These are phyloP conservation scores for Bothrops jararaca DNA, from an alignment of 2,113 vertebrate genomes.

Conservation along the genomic window DNA sequence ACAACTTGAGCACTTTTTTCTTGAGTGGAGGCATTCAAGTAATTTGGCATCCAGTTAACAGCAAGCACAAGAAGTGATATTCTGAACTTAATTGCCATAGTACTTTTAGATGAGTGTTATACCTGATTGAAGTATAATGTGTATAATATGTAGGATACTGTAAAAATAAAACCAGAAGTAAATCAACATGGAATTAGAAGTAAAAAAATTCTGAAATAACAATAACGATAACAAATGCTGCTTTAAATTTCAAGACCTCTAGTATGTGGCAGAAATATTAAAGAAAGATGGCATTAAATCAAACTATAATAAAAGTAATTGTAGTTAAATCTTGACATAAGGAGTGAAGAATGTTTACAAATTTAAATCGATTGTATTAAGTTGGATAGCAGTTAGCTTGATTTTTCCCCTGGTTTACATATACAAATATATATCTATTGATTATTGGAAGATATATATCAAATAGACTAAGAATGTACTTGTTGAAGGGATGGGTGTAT, in stretches of 20 bases:
- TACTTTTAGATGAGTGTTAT: background rate
- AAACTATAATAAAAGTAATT: background rate
- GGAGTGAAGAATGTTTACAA: too few species aligned
- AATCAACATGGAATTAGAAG: constrained; percentile 3
- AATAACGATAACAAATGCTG: background rate
- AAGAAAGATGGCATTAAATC: background rate
- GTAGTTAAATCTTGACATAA: too few species aligned
- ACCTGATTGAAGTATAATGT: constrained; percentile 15
- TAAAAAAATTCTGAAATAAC: background rate
- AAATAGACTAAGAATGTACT: too few species aligned
- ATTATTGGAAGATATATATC: too few species aligned
- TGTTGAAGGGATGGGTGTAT: too few species aligned
- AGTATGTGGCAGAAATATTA: background rate
- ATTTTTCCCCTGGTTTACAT: too few species aligned
- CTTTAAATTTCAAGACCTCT: background rate
- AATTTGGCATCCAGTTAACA: constrained; percentile 37
- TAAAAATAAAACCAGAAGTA: background rate
- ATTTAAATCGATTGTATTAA: too few species aligned
- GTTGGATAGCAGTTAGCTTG: too few species aligned
- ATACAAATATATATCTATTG: too few species aligned
- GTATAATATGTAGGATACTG: background rate
- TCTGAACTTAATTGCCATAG: background rate
- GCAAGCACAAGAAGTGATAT: constrained; percentile 22
- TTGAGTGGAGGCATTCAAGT: constrained; percentile 24
- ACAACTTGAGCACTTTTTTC: background rate